phyloP scores from a whole-genome alignment of 2,113 vertebrate genomes.

The Melanerpes formicivorus region DNA sequence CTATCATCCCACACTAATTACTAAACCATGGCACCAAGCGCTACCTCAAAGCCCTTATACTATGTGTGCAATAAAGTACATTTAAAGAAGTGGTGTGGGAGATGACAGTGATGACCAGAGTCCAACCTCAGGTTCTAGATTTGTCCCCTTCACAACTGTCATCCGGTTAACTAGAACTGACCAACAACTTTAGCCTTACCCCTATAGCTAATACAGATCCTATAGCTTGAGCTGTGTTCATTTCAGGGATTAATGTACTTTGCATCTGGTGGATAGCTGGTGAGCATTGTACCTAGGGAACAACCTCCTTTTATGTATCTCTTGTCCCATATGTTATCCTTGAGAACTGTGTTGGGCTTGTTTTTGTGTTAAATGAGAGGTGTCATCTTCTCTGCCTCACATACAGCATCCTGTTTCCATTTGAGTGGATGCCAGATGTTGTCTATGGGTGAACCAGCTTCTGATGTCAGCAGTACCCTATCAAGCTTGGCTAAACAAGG shows the following conservation, averaged over 20 bases:
- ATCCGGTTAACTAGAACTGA: background rate
- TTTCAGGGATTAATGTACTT: background rate
- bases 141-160: fast-evolving
- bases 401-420: background rate
- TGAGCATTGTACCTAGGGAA: background rate
- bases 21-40: too few relatives aligned
- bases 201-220: background rate
- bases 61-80: fast-evolving
- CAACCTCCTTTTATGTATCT: background rate
- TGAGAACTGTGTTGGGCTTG: background rate
- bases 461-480: background rate
- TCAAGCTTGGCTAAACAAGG: background rate
- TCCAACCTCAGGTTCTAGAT: background rate
- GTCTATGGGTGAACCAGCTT: fast-evolving
- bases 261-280: background rate
- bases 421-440: background rate
- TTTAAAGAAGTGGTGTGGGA: background rate
- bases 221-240: background rate
- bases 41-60: fast-evolving
- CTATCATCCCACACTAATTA: too few relatives aligned
- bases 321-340: background rate
- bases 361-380: background rate
- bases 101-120: background rate
- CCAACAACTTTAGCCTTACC: background rate
- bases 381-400: background rate